phyloP scores from a whole-genome alignment of 1,140 invertebrate species.

The Stegodyphus mimosarum region DNA sequence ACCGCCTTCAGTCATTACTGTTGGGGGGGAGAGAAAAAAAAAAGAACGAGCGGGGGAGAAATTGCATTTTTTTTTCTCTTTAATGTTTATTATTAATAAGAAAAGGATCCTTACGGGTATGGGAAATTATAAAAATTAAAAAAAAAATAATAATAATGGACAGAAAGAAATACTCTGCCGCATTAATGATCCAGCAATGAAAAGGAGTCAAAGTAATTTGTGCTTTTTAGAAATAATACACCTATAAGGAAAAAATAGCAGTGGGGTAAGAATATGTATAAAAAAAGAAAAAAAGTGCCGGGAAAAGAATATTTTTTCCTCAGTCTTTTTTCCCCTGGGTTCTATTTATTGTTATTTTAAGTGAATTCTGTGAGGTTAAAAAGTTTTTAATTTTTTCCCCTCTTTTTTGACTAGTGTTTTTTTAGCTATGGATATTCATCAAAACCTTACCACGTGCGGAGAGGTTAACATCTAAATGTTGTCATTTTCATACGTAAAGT shows the following conservation, averaged over 20 bases:
- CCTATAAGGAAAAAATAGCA: constrained; percentile 4
- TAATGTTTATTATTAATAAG: constrained; percentile 60
- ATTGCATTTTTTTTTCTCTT: constrained; percentile 28
- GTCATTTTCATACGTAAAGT: no score
- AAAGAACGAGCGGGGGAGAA: neutral
- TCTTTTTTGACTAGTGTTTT: neutral
- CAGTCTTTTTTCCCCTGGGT: neutral
- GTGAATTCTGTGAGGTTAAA: constrained; percentile 31
- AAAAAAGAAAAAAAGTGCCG: neutral
- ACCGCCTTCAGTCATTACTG: constrained; percentile 54
- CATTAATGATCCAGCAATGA: constrained; percentile 54
- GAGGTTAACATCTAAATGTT: no score
- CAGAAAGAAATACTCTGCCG: neutral
- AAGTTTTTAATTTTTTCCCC: neutral
- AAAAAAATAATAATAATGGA: constrained; percentile 12
- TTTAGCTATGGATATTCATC: no score
- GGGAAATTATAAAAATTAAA: constrained; percentile 48
- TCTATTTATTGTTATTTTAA: constrained; percentile 41
- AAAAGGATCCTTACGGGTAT: constrained; percentile 43
- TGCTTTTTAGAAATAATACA: constrained; percentile 56
- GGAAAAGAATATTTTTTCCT: neutral
- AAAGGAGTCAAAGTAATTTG: constrained; percentile 58
- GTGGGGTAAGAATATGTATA: neutral
- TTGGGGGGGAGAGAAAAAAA: neutral
- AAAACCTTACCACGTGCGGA: no score